phyloP scores from a whole-genome alignment of 2,797 vertebrate genomes.

The Sarcophilus harrisii region DNA sequence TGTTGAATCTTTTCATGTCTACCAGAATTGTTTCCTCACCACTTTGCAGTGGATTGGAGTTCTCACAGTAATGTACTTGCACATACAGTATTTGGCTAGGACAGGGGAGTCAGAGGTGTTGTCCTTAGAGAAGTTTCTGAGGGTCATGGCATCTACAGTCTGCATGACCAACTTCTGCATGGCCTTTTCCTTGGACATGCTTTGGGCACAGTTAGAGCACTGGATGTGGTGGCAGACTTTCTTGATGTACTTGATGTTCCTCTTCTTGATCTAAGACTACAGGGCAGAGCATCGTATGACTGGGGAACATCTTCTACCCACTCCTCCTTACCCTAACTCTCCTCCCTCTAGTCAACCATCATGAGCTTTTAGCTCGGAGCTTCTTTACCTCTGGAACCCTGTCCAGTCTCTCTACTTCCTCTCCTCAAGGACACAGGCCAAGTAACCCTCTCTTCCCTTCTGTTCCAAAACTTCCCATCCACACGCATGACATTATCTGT shows the following conservation, averaged over 20 bases:
- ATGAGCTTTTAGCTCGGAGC: no score
- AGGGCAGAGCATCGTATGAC: background rate
- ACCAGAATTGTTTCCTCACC: background rate
- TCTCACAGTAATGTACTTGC: background rate
- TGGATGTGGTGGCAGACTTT: background rate
- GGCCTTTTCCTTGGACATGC: background rate
- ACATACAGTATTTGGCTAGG: background rate
- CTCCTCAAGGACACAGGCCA: background rate
- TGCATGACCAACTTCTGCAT: background rate
- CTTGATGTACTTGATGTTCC: background rate
- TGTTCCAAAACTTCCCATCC: background rate
- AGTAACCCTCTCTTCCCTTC: background rate
- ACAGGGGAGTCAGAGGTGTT: background rate
- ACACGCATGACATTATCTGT: background rate
- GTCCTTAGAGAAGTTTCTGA: background rate
- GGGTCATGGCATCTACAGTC: background rate
- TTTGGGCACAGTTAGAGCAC: slow-evolving; percentile 8
- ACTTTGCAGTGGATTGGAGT: background rate
- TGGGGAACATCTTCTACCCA: no score
- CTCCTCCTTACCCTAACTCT: no score
- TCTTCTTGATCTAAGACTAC: slow-evolving; percentile 29
- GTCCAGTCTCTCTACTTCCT: background rate
- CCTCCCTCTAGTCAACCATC: no score
- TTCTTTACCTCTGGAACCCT: background rate
- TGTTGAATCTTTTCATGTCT: background rate